Evolutionary conservation across 2,888 invertebrate species (phyloP).

Genomic region (Dasypogon diadema): DNA sequence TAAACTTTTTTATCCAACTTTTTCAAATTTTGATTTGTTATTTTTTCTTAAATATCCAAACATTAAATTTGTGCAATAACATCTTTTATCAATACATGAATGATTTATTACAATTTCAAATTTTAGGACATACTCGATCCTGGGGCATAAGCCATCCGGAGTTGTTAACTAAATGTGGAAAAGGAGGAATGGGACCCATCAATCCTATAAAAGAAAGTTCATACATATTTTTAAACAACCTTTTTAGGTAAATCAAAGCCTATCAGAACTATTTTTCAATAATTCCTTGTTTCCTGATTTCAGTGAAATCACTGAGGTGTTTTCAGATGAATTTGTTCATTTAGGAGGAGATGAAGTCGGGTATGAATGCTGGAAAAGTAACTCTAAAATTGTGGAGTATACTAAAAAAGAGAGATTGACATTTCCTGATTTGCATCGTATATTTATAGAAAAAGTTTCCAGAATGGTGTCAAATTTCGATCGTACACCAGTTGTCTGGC

Average conservation of each 20-base stretch:
- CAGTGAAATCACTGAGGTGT: conserved; percentile 72
- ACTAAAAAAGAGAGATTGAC: conserved; percentile 73
- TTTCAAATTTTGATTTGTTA: no score
- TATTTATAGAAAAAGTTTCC: conserved; percentile 76
- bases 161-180: conserved; percentile 81
- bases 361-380: conserved; percentile 82
- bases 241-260: conserved; percentile 77
- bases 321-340: conserved; percentile 88
- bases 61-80: no score
- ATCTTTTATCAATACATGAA: no score
- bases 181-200: conserved; percentile 80
- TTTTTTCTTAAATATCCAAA: no score
- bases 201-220: conserved; percentile 78
- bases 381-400: conserved; percentile 74
- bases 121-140: conserved; percentile 82
- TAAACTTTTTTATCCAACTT: no score
- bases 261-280: no score
- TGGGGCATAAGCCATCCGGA: conserved; percentile 85
- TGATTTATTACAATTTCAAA: background rate
- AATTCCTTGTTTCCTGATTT: no score
- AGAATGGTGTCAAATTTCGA: conserved; percentile 70
- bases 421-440: conserved; percentile 74
- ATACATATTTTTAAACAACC: conserved; percentile 75
- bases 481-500: conserved; percentile 79
- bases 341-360: conserved; percentile 94